Percentiles rank a stretch among this genome's conserved stretches.
These are phyloP conservation scores for Poeciliopsis turneri DNA, from an alignment of 2,797 vertebrate species.

Conservation along the genomic window DNA sequence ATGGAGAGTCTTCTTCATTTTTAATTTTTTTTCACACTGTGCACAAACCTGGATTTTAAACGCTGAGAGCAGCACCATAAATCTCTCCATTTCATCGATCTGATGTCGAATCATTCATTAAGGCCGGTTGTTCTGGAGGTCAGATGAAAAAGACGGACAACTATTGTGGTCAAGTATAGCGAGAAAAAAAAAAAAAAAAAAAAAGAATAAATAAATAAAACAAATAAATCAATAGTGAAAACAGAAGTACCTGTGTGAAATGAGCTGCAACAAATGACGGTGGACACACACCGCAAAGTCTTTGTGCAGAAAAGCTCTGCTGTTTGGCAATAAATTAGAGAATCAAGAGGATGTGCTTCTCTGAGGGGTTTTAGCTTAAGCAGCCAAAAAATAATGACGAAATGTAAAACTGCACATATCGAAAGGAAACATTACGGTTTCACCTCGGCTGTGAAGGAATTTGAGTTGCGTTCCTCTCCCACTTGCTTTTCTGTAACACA, in stretches of 20 bases:
- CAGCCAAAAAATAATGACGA: not conserved
- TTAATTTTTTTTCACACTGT: not conserved
- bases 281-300: not conserved
- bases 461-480: not conserved
- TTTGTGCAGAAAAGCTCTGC: not conserved
- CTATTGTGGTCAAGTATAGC: conserved; percentile 26
- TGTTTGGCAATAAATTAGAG: not conserved
- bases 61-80: not conserved
- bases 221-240: conserved; percentile 18
- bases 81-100: conserved; percentile 23
- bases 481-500: not conserved
- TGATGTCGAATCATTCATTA: conserved; percentile 46
- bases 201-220: no score
- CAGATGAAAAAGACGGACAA: conserved; percentile 37
- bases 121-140: conserved; percentile 32
- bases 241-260: conserved; percentile 15
- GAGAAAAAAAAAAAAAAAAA: not conserved
- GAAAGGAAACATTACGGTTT: not conserved
- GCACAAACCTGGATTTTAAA: not conserved
- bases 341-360: not conserved
- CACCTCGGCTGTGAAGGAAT: not conserved
- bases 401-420: not conserved
- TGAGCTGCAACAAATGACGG: not conserved
- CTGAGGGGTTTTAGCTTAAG: not conserved
- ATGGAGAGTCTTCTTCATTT: not conserved